Evolutionary conservation across 1,140 invertebrate genomes (phyloP).

Genomic region (Chelonus insularis): DNA sequence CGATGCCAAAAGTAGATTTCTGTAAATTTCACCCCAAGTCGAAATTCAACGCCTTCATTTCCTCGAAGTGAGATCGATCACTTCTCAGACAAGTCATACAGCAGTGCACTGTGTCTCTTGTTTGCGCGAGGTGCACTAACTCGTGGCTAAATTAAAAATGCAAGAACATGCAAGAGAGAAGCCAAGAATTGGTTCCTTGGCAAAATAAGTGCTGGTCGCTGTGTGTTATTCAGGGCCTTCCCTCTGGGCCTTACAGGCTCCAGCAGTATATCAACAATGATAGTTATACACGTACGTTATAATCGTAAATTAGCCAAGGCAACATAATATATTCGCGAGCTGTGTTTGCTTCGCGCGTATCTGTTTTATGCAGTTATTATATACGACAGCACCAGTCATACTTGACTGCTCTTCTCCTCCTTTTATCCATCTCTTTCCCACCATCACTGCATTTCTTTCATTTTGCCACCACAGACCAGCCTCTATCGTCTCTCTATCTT

Average conservation of each 20-base stretch:
- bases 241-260: constrained; percentile 13
- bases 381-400: constrained; percentile 61
- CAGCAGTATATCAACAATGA: constrained; percentile 61
- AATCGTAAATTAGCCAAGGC: constrained; percentile 62
- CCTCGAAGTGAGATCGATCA: constrained; percentile 5
- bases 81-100: not conserved
- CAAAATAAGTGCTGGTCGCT: constrained; percentile 2
- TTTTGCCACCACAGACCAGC: no score
- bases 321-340: constrained; percentile 62
- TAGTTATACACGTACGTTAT: constrained; percentile 63
- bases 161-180: not conserved
- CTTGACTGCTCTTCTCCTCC: constrained; percentile 39
- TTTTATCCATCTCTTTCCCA: not conserved
- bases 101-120: not conserved
- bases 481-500: no score
- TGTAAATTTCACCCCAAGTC: constrained; percentile 1
- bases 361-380: constrained; percentile 63
- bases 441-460: no score
- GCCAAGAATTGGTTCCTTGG: not conserved
- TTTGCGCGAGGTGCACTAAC: not conserved
- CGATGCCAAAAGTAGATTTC: not conserved
- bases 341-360: constrained; percentile 57
- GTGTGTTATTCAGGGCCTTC: constrained; percentile 15
- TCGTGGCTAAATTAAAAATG: constrained; percentile 11
- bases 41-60: constrained; percentile 14